These are phyloP conservation scores for Laterallus jamaicensis DNA, from an alignment of 2,113 vertebrate species.

Conservation along the genomic window DNA sequence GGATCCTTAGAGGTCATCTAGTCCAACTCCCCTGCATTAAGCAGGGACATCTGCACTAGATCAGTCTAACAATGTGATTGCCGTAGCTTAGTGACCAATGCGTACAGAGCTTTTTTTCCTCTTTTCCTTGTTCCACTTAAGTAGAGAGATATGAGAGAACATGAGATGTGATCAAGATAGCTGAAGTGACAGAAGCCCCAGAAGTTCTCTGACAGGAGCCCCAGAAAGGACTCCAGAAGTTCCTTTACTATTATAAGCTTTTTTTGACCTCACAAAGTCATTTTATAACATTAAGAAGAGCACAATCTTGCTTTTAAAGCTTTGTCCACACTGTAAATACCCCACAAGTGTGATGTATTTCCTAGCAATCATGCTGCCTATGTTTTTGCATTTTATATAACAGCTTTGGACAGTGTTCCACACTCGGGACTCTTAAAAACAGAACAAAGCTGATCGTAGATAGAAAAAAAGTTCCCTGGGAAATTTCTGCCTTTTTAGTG, in stretches of 20 bases:
- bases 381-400: background rate
- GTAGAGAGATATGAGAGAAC: background rate
- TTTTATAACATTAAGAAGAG: background rate
- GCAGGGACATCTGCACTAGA: too few species aligned
- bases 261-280: background rate
- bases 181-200: background rate
- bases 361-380: background rate
- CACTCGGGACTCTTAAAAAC: background rate
- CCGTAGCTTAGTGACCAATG: background rate
- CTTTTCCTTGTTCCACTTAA: background rate
- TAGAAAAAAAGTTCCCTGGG: background rate
- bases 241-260: background rate
- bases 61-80: background rate
- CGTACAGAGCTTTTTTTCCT: background rate
- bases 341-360: accelerated
- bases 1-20: too few species aligned
- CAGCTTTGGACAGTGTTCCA: background rate
- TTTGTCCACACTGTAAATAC: background rate
- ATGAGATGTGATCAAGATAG: accelerated
- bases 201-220: background rate
- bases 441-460: background rate
- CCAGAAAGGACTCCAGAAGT: background rate
- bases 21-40: too few species aligned
- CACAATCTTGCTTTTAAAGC: background rate
- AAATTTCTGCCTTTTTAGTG: background rate